phyloP scores from a whole-genome alignment of 2,888 invertebrate genomes.

The Aporophyla nigra region DNA sequence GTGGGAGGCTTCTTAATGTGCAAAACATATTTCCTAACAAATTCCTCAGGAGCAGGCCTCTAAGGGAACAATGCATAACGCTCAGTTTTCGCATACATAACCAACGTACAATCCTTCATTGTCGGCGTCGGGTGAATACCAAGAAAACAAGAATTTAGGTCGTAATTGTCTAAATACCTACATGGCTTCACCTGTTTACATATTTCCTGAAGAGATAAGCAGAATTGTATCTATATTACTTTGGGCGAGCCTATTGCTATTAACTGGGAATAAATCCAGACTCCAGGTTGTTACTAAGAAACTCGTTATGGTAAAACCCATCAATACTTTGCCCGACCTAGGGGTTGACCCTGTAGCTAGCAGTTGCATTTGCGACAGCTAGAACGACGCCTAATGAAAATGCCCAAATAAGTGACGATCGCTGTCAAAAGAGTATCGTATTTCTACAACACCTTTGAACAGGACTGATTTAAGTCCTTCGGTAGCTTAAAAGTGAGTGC shows the following conservation, averaged over 20 bases:
- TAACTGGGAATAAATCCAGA: too few relatives aligned
- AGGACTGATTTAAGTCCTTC: neutral
- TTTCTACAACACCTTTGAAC: neutral
- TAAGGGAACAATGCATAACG: constrained; percentile 13
- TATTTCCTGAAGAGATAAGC: neutral
- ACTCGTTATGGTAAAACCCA: too few relatives aligned
- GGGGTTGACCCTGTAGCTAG: neutral
- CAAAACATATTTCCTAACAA: neutral
- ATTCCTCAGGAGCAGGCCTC: constrained; percentile 16
- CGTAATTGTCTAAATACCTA: neutral
- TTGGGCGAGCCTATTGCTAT: too few relatives aligned
- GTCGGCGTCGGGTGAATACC: constrained; percentile 1
- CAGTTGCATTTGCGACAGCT: neutral
- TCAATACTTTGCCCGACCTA: too few relatives aligned
- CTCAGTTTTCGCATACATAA: neutral
- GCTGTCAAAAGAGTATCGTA: neutral
- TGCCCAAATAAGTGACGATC: neutral
- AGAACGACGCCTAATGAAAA: neutral
- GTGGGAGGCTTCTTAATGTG: neutral
- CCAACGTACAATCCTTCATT: neutral
- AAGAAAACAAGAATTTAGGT: constrained; percentile 19
- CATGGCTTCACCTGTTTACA: neutral
- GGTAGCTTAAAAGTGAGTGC: neutral
- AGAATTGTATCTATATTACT: too few relatives aligned
- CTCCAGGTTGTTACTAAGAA: too few relatives aligned